Conservation (phyloP, 2,113 vertebrate genomes). For the Lophura nycthemera region DNA sequence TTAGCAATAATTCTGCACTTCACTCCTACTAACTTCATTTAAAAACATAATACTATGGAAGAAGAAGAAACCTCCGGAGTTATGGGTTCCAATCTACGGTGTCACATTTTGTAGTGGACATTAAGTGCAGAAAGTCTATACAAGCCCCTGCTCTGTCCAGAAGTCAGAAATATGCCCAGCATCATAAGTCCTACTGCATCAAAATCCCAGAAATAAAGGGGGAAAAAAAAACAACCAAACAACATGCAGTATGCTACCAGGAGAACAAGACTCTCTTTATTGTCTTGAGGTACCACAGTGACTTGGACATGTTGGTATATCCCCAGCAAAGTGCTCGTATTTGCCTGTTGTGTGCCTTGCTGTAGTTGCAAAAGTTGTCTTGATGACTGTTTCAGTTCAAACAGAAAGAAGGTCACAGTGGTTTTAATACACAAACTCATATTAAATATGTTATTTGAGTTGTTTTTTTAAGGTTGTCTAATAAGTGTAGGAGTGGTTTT, state of each 20-base stretch:
- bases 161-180: neutral
- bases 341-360: accelerated
- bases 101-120: neutral
- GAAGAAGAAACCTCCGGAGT: neutral
- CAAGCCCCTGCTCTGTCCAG: neutral
- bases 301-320: neutral
- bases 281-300: neutral
- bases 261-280: neutral
- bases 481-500: neutral
- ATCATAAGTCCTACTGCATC: neutral
- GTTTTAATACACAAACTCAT: neutral
- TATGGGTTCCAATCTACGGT: neutral
- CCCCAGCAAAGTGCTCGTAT: neutral
- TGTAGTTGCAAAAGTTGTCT: neutral
- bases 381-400: neutral
- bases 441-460: neutral
- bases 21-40: neutral
- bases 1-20: neutral
- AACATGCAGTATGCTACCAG: neutral
- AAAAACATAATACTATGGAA: neutral
- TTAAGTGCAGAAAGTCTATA: neutral
- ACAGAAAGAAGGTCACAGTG: neutral
- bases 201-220: neutral
- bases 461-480: neutral
- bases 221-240: neutral